Percentiles rank a stretch among this genome's conserved stretches.
phyloP scores from a whole-genome alignment of 2,797 vertebrate species.

The Pseudomugil tenellus region DNA sequence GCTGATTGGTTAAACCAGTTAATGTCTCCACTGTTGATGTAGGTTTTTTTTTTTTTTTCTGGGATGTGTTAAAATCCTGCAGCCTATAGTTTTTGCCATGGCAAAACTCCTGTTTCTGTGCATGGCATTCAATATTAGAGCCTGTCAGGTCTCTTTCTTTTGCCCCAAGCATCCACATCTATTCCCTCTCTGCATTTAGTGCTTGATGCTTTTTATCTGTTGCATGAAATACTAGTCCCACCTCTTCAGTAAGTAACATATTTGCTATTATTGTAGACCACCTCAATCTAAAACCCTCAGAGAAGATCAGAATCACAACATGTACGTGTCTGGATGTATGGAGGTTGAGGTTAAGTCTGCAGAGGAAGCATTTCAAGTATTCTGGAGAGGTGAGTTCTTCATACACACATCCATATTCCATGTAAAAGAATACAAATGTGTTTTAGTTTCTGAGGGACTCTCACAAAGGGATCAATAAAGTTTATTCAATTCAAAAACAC shows the following conservation, averaged over 20 bases:
- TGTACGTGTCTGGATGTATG: constrained; percentile 95
- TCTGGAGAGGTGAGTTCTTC: constrained; percentile 90
- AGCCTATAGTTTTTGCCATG: constrained; percentile 50
- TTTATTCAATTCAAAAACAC: neutral
- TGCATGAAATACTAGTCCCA: constrained; percentile 9
- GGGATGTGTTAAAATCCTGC: constrained; percentile 4
- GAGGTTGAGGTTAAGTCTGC: constrained; percentile 97
- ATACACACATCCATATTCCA: neutral
- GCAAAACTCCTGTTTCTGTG: constrained; percentile 38
- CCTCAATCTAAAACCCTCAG: constrained; percentile 93
- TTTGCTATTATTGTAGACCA: constrained; percentile 79
- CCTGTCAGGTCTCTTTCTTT: constrained; percentile 7
- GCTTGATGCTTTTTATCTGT: constrained; percentile 5
- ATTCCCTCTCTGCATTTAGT: neutral
- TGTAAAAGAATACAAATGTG: neutral
- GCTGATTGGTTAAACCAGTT: neutral
- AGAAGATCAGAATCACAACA: constrained; percentile 97
- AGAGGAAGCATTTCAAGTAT: constrained; percentile 96
- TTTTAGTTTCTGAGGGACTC: no score
- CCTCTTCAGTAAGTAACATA: neutral
- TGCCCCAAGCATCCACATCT: constrained; percentile 28
- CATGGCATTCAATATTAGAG: constrained; percentile 24
- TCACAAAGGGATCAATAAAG: no score
- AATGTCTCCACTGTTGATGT: constrained; percentile 46
- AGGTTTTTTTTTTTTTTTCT: neutral